Base-by-base conservation (phyloP, 2,888 invertebrate genomes). In the Pristionchus entomophagus region DNA sequence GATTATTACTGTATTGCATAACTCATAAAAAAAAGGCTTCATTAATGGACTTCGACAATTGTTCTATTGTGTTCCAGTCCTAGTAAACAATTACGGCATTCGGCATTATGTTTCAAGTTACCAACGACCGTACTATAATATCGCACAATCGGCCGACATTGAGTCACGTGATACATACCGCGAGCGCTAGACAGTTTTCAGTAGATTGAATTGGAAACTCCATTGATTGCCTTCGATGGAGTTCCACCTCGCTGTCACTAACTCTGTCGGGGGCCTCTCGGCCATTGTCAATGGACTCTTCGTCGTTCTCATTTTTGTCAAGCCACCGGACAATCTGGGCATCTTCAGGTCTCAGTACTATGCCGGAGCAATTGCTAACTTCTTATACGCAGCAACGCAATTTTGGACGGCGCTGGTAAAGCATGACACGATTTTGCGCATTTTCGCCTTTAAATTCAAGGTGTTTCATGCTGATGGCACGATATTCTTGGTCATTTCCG, bases 131-230 rank as follows among this genome's bases (percentile, higher is more conserved):
- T n/a, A n/a, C n/a, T n/a, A n/a, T n/a, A n/a, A n/a, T n/a, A n/a
- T n/a, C n/a, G n/a, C n/a, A n/a, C n/a, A n/a, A n/a, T n/a, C n/a
- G n/a, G n/a, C n/a, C n/a, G n/a, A n/a, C n/a, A n/a, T n/a, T n/a
- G n/a, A n/a, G n/a, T n/a, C n/a, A n/a, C n/a, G n/a, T n/a, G n/a
- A n/a, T n/a, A n/a, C n/a, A n/a, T n/a, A n/a, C n/a, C n/a, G n/a
- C n/a, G n/a, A n/a, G n/a, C n/a, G n/a, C n/a, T n/a, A n/a, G n/a
- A n/a, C n/a, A n/a, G n/a, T n/a, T 45, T 45, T 45, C 8, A 45
- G 14, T 45, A 6, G 45, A 45, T 45, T 45, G 45, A 10, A 45
- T 45, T 45, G 96, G 45, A 22, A 65, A 35, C 65, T 2, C 10
- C 19, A 32, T 14, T 32, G 17, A 19, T 6, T 38, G 12, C 26